Evolutionary conservation across 2,113 vertebrate genomes (phyloP), one percentile per base, ranked within the genome.

Genomic region (Zosterops borbonicus): DNA sequence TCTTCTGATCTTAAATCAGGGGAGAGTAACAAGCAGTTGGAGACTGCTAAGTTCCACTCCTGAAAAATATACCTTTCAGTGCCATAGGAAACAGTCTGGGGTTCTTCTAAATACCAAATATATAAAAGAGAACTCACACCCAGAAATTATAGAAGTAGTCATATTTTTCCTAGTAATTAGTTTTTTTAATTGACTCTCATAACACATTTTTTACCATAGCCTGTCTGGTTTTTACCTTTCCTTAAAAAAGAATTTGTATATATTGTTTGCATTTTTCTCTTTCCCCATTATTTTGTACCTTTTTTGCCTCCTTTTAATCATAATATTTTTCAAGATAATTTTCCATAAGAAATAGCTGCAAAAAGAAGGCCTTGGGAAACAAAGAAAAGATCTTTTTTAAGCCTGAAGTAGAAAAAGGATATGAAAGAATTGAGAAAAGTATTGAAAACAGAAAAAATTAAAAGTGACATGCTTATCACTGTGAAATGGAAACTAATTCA

Each of bases 401-500:
- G 23, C 9, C 4, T 47, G 8, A 77, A 88, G 7, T 42, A 37
- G 28, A 49, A 87, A 67, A 94, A 63, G 14, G 0, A 33, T 50
- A 35, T 35, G 4, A 53, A 91, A 64, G 3, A 78, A 85, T 0
- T 60, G 9, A 69, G 16, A 94, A 81, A 80, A 63, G 0, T 14
- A 28, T 25, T 79, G 41, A 89, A 89, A 89, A 44, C 3, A 39
- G 16, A 41, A 71, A 73, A 74, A 82, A 47, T 16, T 31, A 21
- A 6, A 67, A 69, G 13, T 59, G 0, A 68, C 31, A 44, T 70
- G 9, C 9, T 75, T 69, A 73, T 53, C 10, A 35, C 55, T 73
- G 47, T 65, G 35, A 93, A 88, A 94, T 59, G 14, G 69, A 91
- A 87, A 91, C 22, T 62, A 35, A 52, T 64, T 69, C 46, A 87